Conservation (phyloP, 2,888 invertebrate genomes). For the Pristionchus entomophagus region DNA sequence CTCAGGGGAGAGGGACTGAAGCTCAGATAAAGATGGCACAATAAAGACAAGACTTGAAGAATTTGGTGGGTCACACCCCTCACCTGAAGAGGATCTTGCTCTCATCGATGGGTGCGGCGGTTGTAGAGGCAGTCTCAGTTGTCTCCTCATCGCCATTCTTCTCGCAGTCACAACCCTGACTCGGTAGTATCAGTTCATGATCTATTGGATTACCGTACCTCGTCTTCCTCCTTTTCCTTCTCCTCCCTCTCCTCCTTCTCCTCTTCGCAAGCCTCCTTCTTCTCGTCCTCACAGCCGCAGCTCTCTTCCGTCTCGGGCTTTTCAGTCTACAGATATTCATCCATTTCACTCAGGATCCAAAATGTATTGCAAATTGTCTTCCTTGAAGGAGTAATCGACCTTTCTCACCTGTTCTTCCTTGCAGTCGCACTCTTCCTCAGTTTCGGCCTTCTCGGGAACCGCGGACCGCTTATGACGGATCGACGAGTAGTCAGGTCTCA, state of each 20-base stretch:
- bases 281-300: background rate
- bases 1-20: too few species aligned
- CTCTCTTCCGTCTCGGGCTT: background rate
- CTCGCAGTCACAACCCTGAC: constrained; percentile 10
- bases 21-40: too few species aligned
- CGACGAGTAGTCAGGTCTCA: constrained; percentile 29
- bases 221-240: constrained; percentile 23
- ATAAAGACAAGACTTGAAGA: too few species aligned
- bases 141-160: background rate
- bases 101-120: background rate
- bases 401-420: constrained; percentile 16
- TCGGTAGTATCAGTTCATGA: background rate
- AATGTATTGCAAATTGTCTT: too few species aligned
- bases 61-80: background rate
- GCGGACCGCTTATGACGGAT: constrained; percentile 5
- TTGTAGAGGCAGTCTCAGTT: background rate
- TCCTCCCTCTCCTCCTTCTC: background rate
- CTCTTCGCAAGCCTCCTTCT: background rate
- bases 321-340: background rate
- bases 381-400: background rate
- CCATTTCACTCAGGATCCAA: background rate
- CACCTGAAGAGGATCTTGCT: constrained; percentile 36
- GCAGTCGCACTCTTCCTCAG: constrained; percentile 24
- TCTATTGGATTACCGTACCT: background rate
- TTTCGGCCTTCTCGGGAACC: background rate